These are phyloP conservation scores for Melanchra persicariae DNA, from an alignment of 2,888 invertebrate genomes.

Conservation along the genomic window DNA sequence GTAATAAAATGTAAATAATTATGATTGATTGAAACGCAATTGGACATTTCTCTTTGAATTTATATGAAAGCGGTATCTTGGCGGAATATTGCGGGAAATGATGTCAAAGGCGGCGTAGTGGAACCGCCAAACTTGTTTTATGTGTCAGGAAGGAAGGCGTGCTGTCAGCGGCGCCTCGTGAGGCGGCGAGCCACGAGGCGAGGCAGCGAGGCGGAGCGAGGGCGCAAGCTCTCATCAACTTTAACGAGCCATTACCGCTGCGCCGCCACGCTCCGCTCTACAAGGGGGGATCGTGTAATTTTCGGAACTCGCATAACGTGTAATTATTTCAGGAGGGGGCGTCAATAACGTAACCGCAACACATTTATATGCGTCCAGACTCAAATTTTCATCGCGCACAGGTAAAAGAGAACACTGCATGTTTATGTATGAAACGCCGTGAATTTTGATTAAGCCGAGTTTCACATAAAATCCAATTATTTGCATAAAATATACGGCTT, in stretches of 20 bases:
- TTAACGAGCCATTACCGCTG: conserved; percentile 88
- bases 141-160: conserved; percentile 73
- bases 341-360: conserved; percentile 85
- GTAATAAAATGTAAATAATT: conserved; percentile 56
- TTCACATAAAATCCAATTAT: conserved; percentile 57
- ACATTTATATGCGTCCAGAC: conserved; percentile 79
- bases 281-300: conserved; percentile 83
- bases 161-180: conserved; percentile 73
- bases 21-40: conserved; percentile 56
- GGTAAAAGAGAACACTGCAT: conserved; percentile 55
- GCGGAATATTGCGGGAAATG: conserved; percentile 46
- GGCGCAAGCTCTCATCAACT: conserved; percentile 88
- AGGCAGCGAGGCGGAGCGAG: conserved; percentile 76
- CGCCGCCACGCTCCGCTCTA: conserved; percentile 72
- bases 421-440: conserved; percentile 63
- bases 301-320: conserved; percentile 87
- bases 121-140: conserved; percentile 73
- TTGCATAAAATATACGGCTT: conserved; percentile 60
- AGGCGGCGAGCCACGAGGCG: conserved; percentile 74
- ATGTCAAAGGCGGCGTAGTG: conserved; percentile 56
- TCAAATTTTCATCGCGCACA: conserved; percentile 67
- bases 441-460: conserved; percentile 58
- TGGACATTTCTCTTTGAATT: conserved; percentile 49
- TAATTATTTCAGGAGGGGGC: conserved; percentile 88
- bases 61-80: conserved; percentile 46